Evolutionary conservation across 2,113 vertebrate genomes (phyloP), one percentile per base, ranked within the genome.

Genomic region (Myotis yumanensis): DNA sequence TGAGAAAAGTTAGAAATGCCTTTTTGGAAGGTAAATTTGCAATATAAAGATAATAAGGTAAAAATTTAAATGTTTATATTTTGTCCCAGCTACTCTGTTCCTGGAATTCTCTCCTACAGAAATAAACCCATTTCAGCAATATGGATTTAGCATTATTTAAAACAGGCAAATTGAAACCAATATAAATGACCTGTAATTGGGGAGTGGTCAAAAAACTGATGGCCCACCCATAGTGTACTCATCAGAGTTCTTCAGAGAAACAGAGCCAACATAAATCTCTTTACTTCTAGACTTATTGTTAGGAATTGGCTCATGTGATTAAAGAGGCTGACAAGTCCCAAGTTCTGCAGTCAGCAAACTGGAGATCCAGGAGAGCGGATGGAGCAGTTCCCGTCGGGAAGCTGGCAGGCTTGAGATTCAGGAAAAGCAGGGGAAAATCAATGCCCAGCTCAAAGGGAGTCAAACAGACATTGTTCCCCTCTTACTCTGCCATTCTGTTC

Each of bases 71-170:
- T 46, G 2, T 80, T 64, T 43, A 79, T 80, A 64, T 20, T 23
- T 52, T 72, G 8, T 79, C 8, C 16, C 20, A 72, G 20, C 3
- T 54, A 32, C 86, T 94, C 8, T 64, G 9, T 17, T 94, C 28
- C 22, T 48, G 18, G 52, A 17, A 86, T 40, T 91, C 43, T 46
- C 43, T 94, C 52, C 52, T 80, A 37, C 11, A 79, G 35, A 86
- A 80, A 91, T 72, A 91, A 86, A 35, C 17, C 30, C n/a, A 32
- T 94, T 85, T 46, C 30, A 64, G 43, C 22, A 40, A 64, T 22
- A 35, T 22, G 32, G 88, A 80, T 64, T 80, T 86, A 91, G 35
- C 73, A 66, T 86, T 86, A 79, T 54, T 81, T 46, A 91, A 91
- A 80, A 86, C 28, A 54, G n/a, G 35, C 54, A 80, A 54, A 46